phyloP scores from a whole-genome alignment of 2,888 invertebrate species.

The Cryptophagus acutangulus region DNA sequence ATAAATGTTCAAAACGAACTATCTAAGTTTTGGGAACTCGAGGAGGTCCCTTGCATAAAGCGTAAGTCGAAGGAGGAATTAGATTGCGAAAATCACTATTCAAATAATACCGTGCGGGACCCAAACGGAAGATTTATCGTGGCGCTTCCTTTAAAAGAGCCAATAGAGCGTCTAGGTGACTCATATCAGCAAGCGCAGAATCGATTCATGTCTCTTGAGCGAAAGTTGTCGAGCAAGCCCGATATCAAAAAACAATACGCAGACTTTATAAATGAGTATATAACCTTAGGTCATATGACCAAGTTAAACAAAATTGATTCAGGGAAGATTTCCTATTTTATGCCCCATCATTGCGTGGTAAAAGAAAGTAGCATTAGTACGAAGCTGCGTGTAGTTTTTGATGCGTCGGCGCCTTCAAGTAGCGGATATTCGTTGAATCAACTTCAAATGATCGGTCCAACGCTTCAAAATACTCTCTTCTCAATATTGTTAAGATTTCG shows the following conservation, averaged over 20 bases:
- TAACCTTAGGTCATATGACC: constrained; percentile 15
- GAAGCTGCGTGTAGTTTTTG: constrained; percentile 19
- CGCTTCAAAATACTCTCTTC: constrained; percentile 17
- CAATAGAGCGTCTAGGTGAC: constrained; percentile 10
- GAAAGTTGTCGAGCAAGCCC: constrained; percentile 6
- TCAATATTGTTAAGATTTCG: constrained; percentile 17
- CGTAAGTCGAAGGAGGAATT: background rate
- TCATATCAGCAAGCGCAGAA: constrained; percentile 12
- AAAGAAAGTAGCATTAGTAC: constrained; percentile 15
- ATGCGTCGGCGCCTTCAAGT: constrained; percentile 12
- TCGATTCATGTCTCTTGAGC: constrained; percentile 14
- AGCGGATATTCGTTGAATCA: constrained; percentile 18
- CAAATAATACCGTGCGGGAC: background rate
- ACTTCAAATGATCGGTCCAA: no score
- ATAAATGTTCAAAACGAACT: background rate
- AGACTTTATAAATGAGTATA: constrained; percentile 7
- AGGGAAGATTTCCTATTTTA: constrained; percentile 8
- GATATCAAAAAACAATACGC: constrained; percentile 4
- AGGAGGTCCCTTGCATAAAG: background rate
- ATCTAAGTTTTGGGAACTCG: constrained; percentile 3
- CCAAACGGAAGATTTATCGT: constrained; percentile 14
- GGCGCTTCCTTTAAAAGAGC: constrained; percentile 13
- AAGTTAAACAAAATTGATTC: background rate
- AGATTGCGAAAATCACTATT: background rate
- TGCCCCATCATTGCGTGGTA: constrained; percentile 17